These are phyloP conservation scores for Podarcis siculus DNA, from an alignment of 2,797 vertebrate species.

Conservation along the genomic window DNA sequence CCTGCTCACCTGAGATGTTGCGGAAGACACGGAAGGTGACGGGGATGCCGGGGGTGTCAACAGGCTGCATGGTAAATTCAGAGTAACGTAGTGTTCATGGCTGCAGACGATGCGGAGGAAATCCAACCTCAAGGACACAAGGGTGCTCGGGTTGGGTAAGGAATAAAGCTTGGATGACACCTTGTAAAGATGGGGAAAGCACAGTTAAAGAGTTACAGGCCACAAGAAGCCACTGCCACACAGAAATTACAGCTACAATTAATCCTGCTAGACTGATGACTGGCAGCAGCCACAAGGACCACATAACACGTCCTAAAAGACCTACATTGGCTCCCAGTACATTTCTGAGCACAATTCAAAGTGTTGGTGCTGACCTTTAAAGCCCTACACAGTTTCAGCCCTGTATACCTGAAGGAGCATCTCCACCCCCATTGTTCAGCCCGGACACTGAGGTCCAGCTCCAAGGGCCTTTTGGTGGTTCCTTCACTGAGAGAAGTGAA, in stretches of 20 bases:
- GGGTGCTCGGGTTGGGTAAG: conserved; percentile 87
- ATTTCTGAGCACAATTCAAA: too few species aligned
- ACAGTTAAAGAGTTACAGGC: background rate
- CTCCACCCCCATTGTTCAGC: too few species aligned
- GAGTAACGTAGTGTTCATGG: conserved; percentile 96
- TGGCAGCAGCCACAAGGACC: too few species aligned
- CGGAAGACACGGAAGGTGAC: conserved; percentile 96
- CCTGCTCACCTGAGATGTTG: conserved; percentile 91
- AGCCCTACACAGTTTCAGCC: too few species aligned
- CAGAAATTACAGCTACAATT: background rate
- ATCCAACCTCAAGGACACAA: conserved; percentile 93
- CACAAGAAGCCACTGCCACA: background rate
- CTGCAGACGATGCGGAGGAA: conserved; percentile 95
- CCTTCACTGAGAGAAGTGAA: too few species aligned
- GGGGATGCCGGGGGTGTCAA: conserved; percentile 96
- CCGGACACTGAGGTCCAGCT: too few species aligned
- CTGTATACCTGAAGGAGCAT: too few species aligned
- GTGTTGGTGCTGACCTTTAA: too few species aligned
- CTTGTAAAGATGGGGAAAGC: conserved; percentile 72
- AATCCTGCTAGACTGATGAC: too few species aligned
- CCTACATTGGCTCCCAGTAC: too few species aligned
- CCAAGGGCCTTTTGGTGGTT: too few species aligned
- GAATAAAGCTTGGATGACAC: conserved; percentile 92
- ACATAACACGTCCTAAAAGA: too few species aligned
- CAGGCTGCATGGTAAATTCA: conserved; percentile 94